These are phyloP conservation scores for Cacatua alba DNA, from an alignment of 2,113 vertebrate genomes.

Conservation along the genomic window DNA sequence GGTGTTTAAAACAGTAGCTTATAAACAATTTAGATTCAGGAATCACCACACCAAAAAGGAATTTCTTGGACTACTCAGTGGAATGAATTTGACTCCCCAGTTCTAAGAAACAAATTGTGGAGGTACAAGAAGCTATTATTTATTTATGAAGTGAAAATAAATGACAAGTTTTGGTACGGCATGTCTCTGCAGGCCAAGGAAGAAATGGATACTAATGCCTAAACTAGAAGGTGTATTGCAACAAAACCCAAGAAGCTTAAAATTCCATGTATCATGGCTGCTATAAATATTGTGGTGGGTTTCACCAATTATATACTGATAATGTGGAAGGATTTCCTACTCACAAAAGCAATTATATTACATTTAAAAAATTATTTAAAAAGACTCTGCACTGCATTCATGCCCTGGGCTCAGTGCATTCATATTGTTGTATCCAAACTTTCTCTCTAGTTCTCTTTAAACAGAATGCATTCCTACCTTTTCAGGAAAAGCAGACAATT, in stretches of 20 bases:
- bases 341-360: neutral
- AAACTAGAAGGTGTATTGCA: neutral
- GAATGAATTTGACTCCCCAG: neutral
- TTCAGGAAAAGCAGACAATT: neutral
- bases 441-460: neutral
- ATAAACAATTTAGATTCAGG: neutral
- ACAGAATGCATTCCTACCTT: neutral
- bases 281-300: neutral
- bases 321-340: neutral
- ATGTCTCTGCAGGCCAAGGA: neutral
- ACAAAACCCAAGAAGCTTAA: neutral
- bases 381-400: neutral
- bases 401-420: neutral
- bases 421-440: neutral
- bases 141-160: neutral
- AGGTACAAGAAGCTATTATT: neutral
- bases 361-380: neutral
- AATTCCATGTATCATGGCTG: neutral
- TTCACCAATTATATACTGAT: neutral
- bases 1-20: neutral
- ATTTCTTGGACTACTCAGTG: neutral
- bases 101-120: neutral
- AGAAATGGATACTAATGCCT: neutral
- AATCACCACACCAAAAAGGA: neutral
- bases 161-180: neutral